Evolutionary conservation across 64 coral and sea anemone genomes (phyloP), one percentile per base, ranked within the genome.

Genomic region (Porites lutea): DNA sequence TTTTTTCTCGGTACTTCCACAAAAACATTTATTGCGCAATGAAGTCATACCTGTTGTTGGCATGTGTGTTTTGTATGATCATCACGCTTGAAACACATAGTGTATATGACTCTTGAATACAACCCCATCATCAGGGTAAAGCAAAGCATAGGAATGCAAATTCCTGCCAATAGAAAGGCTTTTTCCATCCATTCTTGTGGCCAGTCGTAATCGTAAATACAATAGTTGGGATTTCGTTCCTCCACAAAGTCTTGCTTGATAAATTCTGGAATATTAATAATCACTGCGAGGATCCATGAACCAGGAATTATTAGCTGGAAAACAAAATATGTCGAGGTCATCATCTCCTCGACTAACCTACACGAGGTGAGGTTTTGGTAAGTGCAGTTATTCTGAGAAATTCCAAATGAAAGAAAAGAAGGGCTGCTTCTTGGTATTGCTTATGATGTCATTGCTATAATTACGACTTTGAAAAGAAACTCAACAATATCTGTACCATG

Each of bases 101-200:
- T 76, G 19, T 92, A 72, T 14, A 92, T 48, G 2, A 92, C 79
- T 55, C 69, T 85, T 19, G 80, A 75, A 57, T 92, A 92, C 15
- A 92, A 72, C 1, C 48, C 5, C 46, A 20, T 48, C 90, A 92
- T 86, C 2, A 71, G 13, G 1, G 45, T 4, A 9, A 86, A 44
- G 22, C 72, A 49, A 9, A 61, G 18, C 16, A 78, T 54, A 13
- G 18, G 11, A 53, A 92, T n/a, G 19, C 78, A n/a, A 19, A 65
- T 69, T 7, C 27, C 76, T 8, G 50, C 46, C 22, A 64, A 15
- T 13, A 44, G 45, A 53, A 57, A 65, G 5, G 58, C 62, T 19
- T 78, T 86, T 2, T 51, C 14, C 12, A 80, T 77, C 70, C 70
- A 86, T 57, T 46, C 2, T 2, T 61, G 21, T 0, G 45, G 79